Evolutionary conservation across 2,797 vertebrate genomes (phyloP).

Genomic region (Petrocephalus sullivani): DNA sequence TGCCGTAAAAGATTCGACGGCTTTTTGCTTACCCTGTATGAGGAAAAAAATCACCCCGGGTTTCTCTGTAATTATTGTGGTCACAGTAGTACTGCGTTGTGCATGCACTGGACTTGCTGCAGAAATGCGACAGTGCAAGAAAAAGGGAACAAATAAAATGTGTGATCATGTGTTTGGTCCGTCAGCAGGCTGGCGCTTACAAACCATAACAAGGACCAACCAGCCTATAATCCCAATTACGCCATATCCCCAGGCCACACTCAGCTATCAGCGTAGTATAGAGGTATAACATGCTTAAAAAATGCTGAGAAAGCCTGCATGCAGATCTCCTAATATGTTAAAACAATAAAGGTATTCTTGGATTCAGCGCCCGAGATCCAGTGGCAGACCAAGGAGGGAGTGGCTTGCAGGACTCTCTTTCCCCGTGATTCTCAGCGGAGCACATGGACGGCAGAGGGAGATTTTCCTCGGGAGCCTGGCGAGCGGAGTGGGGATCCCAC

Average conservation of each 20-base stretch:
- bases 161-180: not conserved
- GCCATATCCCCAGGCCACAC: not conserved
- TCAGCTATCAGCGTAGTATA: not conserved
- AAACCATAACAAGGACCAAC: not conserved
- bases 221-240: not conserved
- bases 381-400: not conserved
- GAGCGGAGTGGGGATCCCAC: conserved; percentile 23
- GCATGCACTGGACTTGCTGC: not conserved
- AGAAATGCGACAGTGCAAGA: not conserved
- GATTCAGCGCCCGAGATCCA: not conserved
- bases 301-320: not conserved
- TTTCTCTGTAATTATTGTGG: not conserved
- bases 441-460: not conserved
- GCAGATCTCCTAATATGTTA: not conserved
- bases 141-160: not conserved
- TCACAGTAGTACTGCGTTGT: not conserved
- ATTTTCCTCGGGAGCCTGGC: conserved; percentile 19
- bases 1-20: not conserved
- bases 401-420: not conserved
- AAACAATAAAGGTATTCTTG: not conserved
- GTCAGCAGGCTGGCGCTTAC: not conserved
- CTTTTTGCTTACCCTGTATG: not conserved
- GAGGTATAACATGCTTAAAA: not conserved
- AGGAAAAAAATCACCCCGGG: not conserved
- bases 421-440: conserved; percentile 21